Base-by-base conservation (phyloP, 2,888 invertebrate species). In the Pediacus dermestoides region DNA sequence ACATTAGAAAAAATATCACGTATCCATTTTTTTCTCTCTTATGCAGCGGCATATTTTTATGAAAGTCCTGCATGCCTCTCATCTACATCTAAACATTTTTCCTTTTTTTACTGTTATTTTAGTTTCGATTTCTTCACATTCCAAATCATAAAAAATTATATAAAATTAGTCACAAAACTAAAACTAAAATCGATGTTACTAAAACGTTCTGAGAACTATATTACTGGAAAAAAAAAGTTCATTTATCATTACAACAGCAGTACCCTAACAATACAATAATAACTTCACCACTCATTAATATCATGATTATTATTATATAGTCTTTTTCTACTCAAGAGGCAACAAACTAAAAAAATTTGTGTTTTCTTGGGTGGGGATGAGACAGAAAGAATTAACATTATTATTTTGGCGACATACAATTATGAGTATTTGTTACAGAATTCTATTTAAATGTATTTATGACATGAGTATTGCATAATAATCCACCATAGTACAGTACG, bases 1-100 rank as follows among this genome's bases (percentile, higher is more conserved):
- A 80, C 78, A 77, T 77, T 77, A 69, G 75, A 73, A 77, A 78
- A 76, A 77, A 78, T 79, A 78, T 78, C 78, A 78, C 78, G 74
- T 68, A 61, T 64, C 61, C 64, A 60, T 55, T 52, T 60, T 60
- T 53, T 12, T 12, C 28, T 18, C n/a, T 6, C 6, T 7, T 28
- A 4, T 28, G 12, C 28, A 11, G 28, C 28, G 13, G n/a, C 28
- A 12, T 28, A 28, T 28, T 8, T 28, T n/a, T n/a, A n/a, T n/a
- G n/a, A n/a, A n/a, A n/a, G n/a, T n/a, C n/a, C n/a, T n/a, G n/a
- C n/a, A n/a, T n/a, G n/a, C n/a, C n/a, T n/a, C n/a, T n/a, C n/a
- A n/a, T n/a, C n/a, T n/a, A n/a, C n/a, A n/a, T n/a, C n/a, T n/a
- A n/a, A n/a, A n/a, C n/a, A n/a, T n/a, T n/a, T n/a, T n/a, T n/a